Evolutionary conservation across 1,140 invertebrate genomes (phyloP).

Genomic region (Magallana angulata): DNA sequence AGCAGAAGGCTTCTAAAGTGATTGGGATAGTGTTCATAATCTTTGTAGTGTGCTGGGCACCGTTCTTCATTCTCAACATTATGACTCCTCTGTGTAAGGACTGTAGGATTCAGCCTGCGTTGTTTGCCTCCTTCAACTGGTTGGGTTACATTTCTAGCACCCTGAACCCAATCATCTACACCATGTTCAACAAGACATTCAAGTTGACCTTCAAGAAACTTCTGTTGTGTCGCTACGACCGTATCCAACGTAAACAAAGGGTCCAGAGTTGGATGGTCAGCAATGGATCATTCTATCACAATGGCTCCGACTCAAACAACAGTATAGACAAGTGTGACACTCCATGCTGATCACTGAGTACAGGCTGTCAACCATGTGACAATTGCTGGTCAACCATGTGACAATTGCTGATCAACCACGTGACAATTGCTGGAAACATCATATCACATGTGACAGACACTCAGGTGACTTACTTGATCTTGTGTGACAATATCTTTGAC

Average conservation of each 20-base stretch:
- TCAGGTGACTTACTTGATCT: no score
- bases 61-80: conserved; percentile 79
- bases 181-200: conserved; percentile 80
- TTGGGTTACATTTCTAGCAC: conserved; percentile 79
- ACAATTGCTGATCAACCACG: no score
- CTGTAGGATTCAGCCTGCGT: conserved; percentile 77
- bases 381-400: no score
- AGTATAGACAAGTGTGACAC: conserved; percentile 52
- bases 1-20: conserved; percentile 93
- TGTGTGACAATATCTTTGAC: no score
- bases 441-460: no score
- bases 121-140: conserved; percentile 78
- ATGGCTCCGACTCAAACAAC: conserved; percentile 43
- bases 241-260: conserved; percentile 61
- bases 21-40: conserved; percentile 78
- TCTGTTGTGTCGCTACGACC: conserved; percentile 71
- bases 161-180: conserved; percentile 80
- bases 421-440: no score
- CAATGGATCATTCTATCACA: conserved; percentile 46
- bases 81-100: conserved; percentile 80
- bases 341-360: conserved; percentile 33
- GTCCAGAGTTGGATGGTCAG: conserved; percentile 53
- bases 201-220: conserved; percentile 77
- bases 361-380: no score
- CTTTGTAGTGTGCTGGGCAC: conserved; percentile 79